Base-by-base conservation (phyloP, 1,140 invertebrate genomes). In the Saccostrea cuccullata region DNA sequence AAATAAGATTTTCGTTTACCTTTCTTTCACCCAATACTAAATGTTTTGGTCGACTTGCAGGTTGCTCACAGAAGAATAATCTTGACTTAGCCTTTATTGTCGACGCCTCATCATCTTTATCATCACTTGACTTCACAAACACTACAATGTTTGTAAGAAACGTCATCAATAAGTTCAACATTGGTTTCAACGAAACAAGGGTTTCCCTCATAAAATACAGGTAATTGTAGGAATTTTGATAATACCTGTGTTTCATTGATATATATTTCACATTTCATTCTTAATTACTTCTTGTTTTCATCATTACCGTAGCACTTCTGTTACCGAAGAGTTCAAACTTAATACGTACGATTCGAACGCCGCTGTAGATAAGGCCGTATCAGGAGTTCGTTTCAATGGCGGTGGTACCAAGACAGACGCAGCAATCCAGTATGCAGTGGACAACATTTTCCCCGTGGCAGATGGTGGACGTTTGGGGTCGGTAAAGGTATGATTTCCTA, bases 1-100 rank as follows among this genome's bases (percentile, higher is more conserved):
- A 17, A 47, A n/a, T 47, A 55, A 23, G 17, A 56, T 84, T 15
- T 47, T 26, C n/a, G 55, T 17, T 55, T 55, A 58, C 20, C 55
- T n/a, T 20, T 55, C 20, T 55, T 84, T 17, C 4, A 36, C 84
- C 47, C 30, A 0, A 86, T 30, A 3, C 17, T 64, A 17, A 20
- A 60, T 60, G 13, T 13, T 86, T 87, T 83, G 4, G 26, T 12
- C 11, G 4, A 36, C 40, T 82, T 84, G 36, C 23, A 91, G 90
- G 84, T 20, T 91, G 90, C 60, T 73, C 26, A 2, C 86, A 86
- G 20, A 86, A 58, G 58, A 86, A 90, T 26, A 88, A 82, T 36
- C 87, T 93, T 13, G 93, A 94, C 82, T 64, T 94, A 1, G 93
- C 91, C 1, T 93, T 94, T 88, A 87, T 93, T 9, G 73, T 94